Base-by-base conservation (phyloP, 2,797 vertebrate genomes). In the Phrynocephalus vlangalii region DNA sequence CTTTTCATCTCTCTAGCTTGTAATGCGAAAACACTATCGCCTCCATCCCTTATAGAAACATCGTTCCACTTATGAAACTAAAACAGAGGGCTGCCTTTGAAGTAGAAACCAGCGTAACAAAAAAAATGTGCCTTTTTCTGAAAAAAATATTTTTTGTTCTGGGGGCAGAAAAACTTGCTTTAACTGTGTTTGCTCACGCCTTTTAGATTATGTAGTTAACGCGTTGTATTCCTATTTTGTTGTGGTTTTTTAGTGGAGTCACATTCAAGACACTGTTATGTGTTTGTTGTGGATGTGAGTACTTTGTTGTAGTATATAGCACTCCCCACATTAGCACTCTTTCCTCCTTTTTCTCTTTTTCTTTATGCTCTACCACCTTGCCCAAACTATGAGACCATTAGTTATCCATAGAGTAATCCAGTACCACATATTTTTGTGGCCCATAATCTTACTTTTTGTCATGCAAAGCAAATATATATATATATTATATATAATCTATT, bases 261-360 rank as follows among this genome's bases (percentile, higher is more conserved):
- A 98, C 97, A 98, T 98, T 97, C 98, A 97, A 98, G 98, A 97
- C 97, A 98, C 97, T 98, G 98, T 98, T 98, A 97, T 98, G 98
- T 97, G 96, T 98, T 98, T 98, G 97, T 99, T 98, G 97, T 98
- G 97, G 98, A 98, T 99, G 98, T 98, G 98, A 99, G 98, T 98
- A 98, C 98, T 97, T 97, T 98, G 97, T 97, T 97, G 96, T 98
- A 98, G 98, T 98, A 96, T 97, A 97, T 97, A 97, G 97, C 97
- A 97, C 96, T 97, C 97, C 98, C 97, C 96, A 98, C 97, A 98
- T 97, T 97, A 97, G 98, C 98, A 97, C 98, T 98, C 97, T 98
- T 98, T 98, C 98, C 97, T 98, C 97, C 97, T 97, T 97, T 97
- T 98, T 98, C 95, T 98, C 63, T 85, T 88, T 97, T 98, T 97